A percentile compares a stretch with the other conserved stretches of the same genome.
Conservation (phyloP, 2,888 invertebrate species). For the Corbicula japonica region DNA sequence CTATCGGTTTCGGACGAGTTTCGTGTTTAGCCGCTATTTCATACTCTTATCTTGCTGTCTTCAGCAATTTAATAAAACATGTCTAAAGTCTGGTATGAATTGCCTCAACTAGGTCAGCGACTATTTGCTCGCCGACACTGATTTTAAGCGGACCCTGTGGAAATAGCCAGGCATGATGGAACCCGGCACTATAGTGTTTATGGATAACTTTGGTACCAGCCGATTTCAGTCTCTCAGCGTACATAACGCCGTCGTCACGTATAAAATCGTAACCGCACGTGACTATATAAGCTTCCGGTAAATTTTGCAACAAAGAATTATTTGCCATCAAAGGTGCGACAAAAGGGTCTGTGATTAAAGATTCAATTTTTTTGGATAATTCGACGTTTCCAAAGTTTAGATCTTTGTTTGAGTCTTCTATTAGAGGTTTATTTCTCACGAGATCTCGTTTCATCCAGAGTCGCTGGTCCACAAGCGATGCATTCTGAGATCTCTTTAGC, state of each 20-base stretch:
- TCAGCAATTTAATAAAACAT: too few relatives aligned
- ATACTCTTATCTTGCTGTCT: too few relatives aligned
- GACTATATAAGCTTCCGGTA: conserved; percentile 83
- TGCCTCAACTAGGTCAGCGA: conserved; percentile 67
- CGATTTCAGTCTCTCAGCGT: conserved; percentile 78
- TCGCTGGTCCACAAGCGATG: conserved; percentile 57
- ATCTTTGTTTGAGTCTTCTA: background rate
- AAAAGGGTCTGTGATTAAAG: conserved; percentile 60
- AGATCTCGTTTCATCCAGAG: conserved; percentile 64
- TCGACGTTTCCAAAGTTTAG: conserved; percentile 55
- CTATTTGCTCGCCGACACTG: conserved; percentile 65
- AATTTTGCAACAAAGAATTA: conserved; percentile 70
- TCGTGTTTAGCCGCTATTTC: too few relatives aligned
- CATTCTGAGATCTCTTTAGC: conserved; percentile 64
- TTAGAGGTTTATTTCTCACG: conserved; percentile 57
- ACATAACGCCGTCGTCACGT: conserved; percentile 85
- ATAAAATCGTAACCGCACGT: conserved; percentile 85
- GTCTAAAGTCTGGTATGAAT: conserved; percentile 39
- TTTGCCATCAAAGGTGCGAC: conserved; percentile 84
- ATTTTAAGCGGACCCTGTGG: conserved; percentile 71
- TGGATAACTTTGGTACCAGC: conserved; percentile 75
- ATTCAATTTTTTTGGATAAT: conserved; percentile 61
- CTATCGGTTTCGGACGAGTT: too few relatives aligned
- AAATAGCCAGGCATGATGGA: conserved; percentile 75
- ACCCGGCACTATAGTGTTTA: conserved; percentile 73